phyloP scores from a whole-genome alignment of 2,113 vertebrate species.

The Petroica traversi region DNA sequence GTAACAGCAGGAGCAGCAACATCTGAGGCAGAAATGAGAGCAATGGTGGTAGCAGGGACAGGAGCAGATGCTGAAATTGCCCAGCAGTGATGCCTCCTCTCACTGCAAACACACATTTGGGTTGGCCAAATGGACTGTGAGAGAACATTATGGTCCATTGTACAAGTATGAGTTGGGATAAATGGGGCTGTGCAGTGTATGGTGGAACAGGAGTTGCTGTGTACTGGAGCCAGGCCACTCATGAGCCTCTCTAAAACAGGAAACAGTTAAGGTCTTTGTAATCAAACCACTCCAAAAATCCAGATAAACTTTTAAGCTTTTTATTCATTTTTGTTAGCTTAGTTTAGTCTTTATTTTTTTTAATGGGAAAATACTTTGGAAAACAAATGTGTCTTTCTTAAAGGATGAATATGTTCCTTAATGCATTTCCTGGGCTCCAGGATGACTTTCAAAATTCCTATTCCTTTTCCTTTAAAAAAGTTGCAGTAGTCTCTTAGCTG shows the following conservation, averaged over 20 bases:
- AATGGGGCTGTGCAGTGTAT: background rate
- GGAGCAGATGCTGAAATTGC: background rate
- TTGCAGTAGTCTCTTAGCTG: background rate
- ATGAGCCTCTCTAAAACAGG: background rate
- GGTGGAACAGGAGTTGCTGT: background rate
- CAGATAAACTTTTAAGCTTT: background rate
- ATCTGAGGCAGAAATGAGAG: background rate
- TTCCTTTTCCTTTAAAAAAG: background rate
- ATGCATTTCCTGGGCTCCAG: background rate
- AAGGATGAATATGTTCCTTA: background rate
- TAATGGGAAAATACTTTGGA: background rate
- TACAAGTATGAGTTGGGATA: background rate
- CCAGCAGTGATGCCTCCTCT: background rate
- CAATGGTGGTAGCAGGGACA: background rate
- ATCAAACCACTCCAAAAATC: background rate
- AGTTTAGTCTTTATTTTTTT: background rate
- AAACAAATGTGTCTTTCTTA: background rate
- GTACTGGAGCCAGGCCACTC: background rate
- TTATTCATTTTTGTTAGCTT: background rate
- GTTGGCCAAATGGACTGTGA: constrained; percentile 2
- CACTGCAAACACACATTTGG: background rate
- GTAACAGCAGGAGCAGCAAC: background rate
- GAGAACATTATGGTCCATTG: background rate
- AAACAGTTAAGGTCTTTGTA: background rate
- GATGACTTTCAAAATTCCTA: background rate